Evolutionary conservation across 2,113 vertebrate genomes (phyloP).

Genomic region (Hucho hucho): DNA sequence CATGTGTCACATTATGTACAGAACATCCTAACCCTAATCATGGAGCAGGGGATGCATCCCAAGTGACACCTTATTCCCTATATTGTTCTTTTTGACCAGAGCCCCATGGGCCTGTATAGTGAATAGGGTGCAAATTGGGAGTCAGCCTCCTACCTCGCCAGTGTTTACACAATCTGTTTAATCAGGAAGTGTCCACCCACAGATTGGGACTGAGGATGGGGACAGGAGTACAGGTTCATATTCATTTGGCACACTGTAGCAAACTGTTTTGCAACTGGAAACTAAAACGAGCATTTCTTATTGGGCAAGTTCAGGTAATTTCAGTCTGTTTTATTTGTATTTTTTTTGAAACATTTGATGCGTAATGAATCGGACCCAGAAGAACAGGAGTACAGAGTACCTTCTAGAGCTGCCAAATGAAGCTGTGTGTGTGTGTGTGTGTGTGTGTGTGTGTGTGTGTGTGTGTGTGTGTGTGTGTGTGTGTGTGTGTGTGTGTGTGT

Average conservation of each 20-base stretch:
- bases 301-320: too few relatives aligned
- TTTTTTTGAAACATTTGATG: too few relatives aligned
- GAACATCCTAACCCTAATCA: constrained; percentile 45
- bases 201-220: constrained; percentile 5
- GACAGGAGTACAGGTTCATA: neutral
- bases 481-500: too few relatives aligned
- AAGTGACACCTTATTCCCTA: too few relatives aligned
- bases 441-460: too few relatives aligned
- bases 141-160: neutral
- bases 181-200: constrained; percentile 41
- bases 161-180: constrained; percentile 60
- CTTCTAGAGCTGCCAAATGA: neutral
- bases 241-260: constrained; percentile 15
- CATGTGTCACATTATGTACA: constrained; percentile 29
- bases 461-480: too few relatives aligned
- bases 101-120: too few relatives aligned
- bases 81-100: too few relatives aligned
- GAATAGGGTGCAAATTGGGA: constrained; percentile 18
- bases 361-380: neutral
- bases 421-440: neutral
- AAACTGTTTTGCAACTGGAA: neutral
- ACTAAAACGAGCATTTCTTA: too few relatives aligned
- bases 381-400: too few relatives aligned
- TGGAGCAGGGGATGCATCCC: neutral
- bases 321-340: too few relatives aligned